Conservation (phyloP, 2,888 invertebrate species). For the Halictus ligatus region DNA sequence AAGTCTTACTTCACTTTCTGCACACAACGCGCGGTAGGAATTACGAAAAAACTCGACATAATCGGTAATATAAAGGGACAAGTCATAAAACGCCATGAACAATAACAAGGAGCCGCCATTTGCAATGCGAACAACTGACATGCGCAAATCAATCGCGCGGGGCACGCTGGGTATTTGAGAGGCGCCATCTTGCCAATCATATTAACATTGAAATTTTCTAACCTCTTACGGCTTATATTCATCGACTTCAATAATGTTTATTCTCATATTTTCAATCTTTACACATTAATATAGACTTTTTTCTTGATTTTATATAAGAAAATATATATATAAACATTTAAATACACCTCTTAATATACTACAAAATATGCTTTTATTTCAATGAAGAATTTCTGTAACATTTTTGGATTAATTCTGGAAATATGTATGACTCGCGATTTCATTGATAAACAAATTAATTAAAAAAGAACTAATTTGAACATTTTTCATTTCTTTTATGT, state of each 20-base stretch:
- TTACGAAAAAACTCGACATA: slow-evolving; percentile 82
- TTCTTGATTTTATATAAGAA: background rate
- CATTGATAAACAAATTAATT: background rate
- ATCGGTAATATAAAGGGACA: slow-evolving; percentile 84
- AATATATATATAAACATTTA: background rate
- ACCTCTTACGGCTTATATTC: slow-evolving; percentile 56
- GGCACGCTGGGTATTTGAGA: slow-evolving; percentile 80
- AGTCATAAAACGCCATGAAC: slow-evolving; percentile 93
- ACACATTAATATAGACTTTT: background rate
- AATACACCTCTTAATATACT: background rate
- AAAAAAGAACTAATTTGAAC: background rate
- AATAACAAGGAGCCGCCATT: slow-evolving; percentile 99
- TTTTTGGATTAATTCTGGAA: slow-evolving; percentile 5
- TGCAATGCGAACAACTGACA: slow-evolving; percentile 94
- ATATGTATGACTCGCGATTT: background rate
- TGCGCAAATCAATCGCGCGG: slow-evolving; percentile 87
- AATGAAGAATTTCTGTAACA: background rate
- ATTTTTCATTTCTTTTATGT: background rate
- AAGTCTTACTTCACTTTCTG: slow-evolving; percentile 78
- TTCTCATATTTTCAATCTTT: background rate
- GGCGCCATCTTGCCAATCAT: slow-evolving; percentile 82
- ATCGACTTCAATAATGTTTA: slow-evolving; percentile 22
- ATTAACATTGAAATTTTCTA: slow-evolving; percentile 67
- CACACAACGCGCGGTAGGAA: slow-evolving; percentile 78
- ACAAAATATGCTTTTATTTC: background rate